phyloP scores from a whole-genome alignment of 2,797 vertebrate genomes.

The Allobates femoralis region DNA sequence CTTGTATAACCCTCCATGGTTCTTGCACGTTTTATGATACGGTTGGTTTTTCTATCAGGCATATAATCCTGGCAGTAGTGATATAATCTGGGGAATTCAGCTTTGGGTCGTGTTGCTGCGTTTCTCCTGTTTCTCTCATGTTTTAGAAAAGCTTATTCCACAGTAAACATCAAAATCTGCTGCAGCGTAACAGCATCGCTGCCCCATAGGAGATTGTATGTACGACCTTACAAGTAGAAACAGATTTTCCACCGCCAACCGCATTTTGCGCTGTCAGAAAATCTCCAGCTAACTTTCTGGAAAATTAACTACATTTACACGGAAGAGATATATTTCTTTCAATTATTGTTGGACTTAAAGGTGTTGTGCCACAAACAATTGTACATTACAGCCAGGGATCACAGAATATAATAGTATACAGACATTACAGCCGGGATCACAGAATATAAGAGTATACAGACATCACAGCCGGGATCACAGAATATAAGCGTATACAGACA shows the following conservation, averaged over 20 bases:
- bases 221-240: slow-evolving; percentile 9
- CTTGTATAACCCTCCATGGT: too few species aligned
- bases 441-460: too few species aligned
- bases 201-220: not conserved
- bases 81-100: not conserved
- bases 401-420: too few species aligned
- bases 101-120: not conserved
- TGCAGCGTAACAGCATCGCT: not conserved
- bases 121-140: not conserved
- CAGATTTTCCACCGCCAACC: not conserved
- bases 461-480: too few species aligned
- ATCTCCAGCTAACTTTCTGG: not conserved
- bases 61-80: not conserved
- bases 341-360: not conserved
- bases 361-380: too few species aligned
- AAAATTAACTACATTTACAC: not conserved
- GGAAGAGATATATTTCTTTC: not conserved
- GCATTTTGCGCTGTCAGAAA: not conserved
- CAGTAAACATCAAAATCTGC: not conserved
- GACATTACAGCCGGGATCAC: too few species aligned
- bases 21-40: too few species aligned
- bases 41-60: not conserved
- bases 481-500: too few species aligned
- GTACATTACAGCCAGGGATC: too few species aligned
- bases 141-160: not conserved